Evolutionary conservation across 2,797 vertebrate genomes (phyloP), one percentile per base, ranked within the genome.

Genomic region (Heteromormyrus szaboi): DNA sequence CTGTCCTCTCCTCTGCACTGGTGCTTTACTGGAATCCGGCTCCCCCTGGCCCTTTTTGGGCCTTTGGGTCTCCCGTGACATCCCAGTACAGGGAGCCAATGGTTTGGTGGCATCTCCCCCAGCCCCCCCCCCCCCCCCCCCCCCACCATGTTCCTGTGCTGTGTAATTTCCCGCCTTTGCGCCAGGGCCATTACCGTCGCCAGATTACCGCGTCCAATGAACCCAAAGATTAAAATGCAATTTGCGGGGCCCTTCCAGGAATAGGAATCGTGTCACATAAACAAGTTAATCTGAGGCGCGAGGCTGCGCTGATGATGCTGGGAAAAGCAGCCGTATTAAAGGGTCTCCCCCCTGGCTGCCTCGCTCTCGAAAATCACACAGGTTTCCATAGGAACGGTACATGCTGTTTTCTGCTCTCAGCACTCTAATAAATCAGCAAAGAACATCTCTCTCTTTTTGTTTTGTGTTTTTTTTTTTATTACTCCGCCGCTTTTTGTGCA

Each of bases 201-300:
- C 92, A 91, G 91, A 95, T 96, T 95, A 95, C 92, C 94, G 94
- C 94, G 94, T 94, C 93, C 92, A 84, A 93, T 91, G 93, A 90
- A 91, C 94, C 93, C 88, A 92, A 93, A 94, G 92, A 93, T 94
- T 92, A 91, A 93, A 92, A 87, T 41, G 93, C 86, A 85, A 91
- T 91, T 91, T 92, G 93, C 93, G 92, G 91, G 92, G 88, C 72
- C 76, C 87, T 81, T 54, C 85, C 85, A 91, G 48, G 22, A 89
- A 93, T 91, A 93, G 94, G 91, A 93, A 92, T 92, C 92, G 91
- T 92, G 92, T 93, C 85, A 86, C 93, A 91, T 89, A 90, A 90
- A 91, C 91, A 86, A 88, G 90, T 92, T 92, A 89, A 93, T 92
- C 92, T 92, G 89, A 81, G 90, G 90, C 91, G 89, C 37, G 46